Conservation (phyloP, 1,140 invertebrate genomes). For the Bombus sibiricus region DNA sequence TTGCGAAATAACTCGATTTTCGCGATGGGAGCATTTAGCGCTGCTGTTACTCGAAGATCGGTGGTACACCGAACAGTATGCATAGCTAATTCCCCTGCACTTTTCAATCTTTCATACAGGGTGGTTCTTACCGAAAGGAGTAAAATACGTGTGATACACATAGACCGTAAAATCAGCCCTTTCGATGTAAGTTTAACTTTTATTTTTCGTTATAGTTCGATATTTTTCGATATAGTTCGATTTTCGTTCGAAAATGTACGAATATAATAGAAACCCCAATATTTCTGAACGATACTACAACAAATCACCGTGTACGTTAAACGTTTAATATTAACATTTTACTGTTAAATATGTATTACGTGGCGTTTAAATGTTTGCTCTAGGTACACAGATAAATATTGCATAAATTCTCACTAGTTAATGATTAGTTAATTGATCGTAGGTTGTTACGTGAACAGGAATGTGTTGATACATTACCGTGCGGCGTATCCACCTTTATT, state of each 20-base stretch:
- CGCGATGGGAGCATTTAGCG: not conserved
- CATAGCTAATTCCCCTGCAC: too few relatives aligned
- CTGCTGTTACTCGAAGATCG: too few relatives aligned
- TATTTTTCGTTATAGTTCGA: too few relatives aligned
- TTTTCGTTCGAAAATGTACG: not conserved
- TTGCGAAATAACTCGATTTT: not conserved
- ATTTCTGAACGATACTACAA: not conserved
- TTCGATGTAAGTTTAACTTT: too few relatives aligned
- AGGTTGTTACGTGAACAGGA: not conserved
- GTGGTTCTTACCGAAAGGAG: too few relatives aligned
- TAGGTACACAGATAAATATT: not conserved
- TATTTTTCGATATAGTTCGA: too few relatives aligned
- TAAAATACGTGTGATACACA: too few relatives aligned
- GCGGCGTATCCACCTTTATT: not conserved
- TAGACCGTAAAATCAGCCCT: too few relatives aligned
- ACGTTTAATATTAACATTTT: not conserved
- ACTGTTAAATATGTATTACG: not conserved
- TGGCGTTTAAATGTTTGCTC: not conserved
- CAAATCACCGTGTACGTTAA: not conserved
- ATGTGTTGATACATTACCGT: not conserved
- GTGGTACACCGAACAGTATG: too few relatives aligned
- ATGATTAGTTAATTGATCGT: not conserved
- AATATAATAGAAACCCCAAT: not conserved
- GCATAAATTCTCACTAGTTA: not conserved
- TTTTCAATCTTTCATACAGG: too few relatives aligned